Conservation (phyloP, 2,888 invertebrate species). For the Xylota segnis region DNA sequence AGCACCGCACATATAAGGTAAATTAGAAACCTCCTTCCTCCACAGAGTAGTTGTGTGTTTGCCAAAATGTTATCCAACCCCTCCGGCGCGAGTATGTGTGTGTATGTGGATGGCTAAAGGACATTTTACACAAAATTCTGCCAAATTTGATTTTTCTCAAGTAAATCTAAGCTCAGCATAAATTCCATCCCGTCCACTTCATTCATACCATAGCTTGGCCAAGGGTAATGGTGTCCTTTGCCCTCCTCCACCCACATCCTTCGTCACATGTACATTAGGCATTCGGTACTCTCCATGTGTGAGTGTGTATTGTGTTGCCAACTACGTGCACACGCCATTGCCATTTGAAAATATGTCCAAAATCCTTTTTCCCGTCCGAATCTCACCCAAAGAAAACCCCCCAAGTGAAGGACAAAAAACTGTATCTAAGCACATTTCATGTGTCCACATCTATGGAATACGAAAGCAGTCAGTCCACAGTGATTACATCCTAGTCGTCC, state of each 20-base stretch:
- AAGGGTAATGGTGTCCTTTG: neutral
- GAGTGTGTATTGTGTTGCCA: conserved; percentile 38
- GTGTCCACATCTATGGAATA: conserved; percentile 73
- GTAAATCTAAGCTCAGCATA: conserved; percentile 76
- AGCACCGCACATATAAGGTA: conserved; percentile 60
- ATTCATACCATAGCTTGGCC: conserved; percentile 6
- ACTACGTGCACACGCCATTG: conserved; percentile 62
- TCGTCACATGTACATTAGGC: no score
- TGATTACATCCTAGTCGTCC: conserved; percentile 65
- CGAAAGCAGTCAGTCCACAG: conserved; percentile 70
- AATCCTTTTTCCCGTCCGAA: conserved; percentile 63
- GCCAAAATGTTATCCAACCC: conserved; percentile 51
- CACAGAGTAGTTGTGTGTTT: conserved; percentile 20
- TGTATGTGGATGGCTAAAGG: conserved; percentile 38
- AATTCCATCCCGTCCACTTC: conserved; percentile 57
- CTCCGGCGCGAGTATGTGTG: conserved; percentile 5
- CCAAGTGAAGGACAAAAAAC: conserved; percentile 56
- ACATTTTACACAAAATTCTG: conserved; percentile 70
- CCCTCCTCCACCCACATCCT: neutral
- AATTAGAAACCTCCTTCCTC: conserved; percentile 40
- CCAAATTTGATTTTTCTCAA: conserved; percentile 73
- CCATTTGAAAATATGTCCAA: conserved; percentile 60
- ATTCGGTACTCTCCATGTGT: conserved; percentile 2
- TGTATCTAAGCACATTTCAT: conserved; percentile 72
- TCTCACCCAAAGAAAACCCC: conserved; percentile 28